phyloP scores from a whole-genome alignment of 2,113 vertebrate genomes.

The Neotragus pygmaeus region DNA sequence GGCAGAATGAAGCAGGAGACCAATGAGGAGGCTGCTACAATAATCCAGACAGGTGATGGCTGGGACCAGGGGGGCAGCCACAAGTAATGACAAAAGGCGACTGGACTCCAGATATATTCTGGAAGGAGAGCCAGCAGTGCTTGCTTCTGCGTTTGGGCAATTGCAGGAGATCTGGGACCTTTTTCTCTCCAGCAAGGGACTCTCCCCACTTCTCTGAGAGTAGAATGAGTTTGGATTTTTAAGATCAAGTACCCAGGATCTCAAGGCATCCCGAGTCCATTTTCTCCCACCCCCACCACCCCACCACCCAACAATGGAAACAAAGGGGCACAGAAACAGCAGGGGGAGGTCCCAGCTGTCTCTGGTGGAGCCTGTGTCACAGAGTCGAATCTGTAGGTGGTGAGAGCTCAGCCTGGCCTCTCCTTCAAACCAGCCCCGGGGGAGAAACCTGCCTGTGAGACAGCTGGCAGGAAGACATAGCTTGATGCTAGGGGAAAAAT shows the following conservation, averaged over 20 bases:
- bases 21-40: neutral
- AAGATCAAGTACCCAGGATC: neutral
- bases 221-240: neutral
- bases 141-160: neutral
- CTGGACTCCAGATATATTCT: neutral
- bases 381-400: too few relatives aligned
- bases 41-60: neutral
- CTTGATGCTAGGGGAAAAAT: neutral
- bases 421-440: neutral
- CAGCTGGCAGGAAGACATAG: neutral
- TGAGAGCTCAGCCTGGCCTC: neutral
- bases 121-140: neutral
- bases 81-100: accelerated
- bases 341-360: neutral
- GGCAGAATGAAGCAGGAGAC: neutral
- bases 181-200: neutral
- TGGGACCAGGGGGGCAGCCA: accelerated
- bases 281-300: neutral
- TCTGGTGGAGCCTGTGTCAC: neutral
- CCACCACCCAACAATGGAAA: neutral
- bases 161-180: neutral
- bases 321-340: neutral
- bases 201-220: neutral
- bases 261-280: neutral
- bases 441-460: neutral